Evolutionary conservation across 92 coral and sea anemone species (phyloP), one percentile per base, ranked within the genome.

Genomic region (Zoanthus sociatus): DNA sequence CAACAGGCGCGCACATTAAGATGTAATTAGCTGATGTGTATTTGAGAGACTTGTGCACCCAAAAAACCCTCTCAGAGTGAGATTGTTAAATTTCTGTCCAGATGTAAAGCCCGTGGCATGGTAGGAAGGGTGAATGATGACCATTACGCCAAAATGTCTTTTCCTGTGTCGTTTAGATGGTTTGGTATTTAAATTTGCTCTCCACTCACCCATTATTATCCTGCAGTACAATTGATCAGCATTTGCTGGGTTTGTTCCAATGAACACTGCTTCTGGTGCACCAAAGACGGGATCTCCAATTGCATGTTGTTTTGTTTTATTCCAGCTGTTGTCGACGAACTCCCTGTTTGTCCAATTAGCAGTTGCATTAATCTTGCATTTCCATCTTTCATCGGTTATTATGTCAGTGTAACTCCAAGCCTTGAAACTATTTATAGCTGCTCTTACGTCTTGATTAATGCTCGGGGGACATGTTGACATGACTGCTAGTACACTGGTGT

Each of bases 261-360:
- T 72, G 42, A 72, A 72, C 15, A 72, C 77, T 9, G 77, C 77
- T 13, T 73, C 77, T 13, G 77, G 77, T 17, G 77, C 77, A 73
- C 77, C 77, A 73, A 73, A 73, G 16, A 73, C 45, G 56, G 51
- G 56, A 9, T 73, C 77, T 15, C 77, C 77, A 42, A 73, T 45
- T 17, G 6, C 12, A 45, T 44, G 55, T 73, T 73, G 77, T 45
- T 44, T 72, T 37, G 77, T 50, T 15, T 73, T 13, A 20, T 44
- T 18, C 77, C 77, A 73, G 55, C 18, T n/a, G 17, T 73, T 73
- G 31, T 73, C 77, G 30, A 73, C 55, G 44, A 33, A 42, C 26
- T 42, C 77, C 15, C 45, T 44, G 56, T 73, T 20, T 54, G 45
- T 45, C 77, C 77, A 73, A 14, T 15, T 30, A 42, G 31, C 10